Evolutionary conservation across 2,797 vertebrate species (phyloP), one percentile per base, ranked within the genome.

Genomic region (Champsocephalus esox): DNA sequence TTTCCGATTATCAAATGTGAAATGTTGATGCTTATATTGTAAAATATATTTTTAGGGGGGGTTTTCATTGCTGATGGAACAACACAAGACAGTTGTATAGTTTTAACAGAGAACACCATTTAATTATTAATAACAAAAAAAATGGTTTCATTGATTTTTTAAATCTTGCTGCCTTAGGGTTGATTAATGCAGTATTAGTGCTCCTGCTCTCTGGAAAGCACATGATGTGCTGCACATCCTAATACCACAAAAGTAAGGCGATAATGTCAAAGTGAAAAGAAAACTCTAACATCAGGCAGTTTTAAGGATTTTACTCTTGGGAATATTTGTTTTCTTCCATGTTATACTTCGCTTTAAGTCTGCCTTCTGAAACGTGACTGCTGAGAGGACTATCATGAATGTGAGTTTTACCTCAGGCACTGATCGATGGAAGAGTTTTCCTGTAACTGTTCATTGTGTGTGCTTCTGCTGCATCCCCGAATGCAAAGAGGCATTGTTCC

Each of bases 371-470:
- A 92, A 88, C 84, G 63, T 78, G 61, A 82, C 85, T 87, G 82
- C 89, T 87, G 90, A 90, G 89, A 86, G 88, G 89, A 91, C 86
- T 87, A 93, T 92, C 88, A 89, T 88, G 90, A 86, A 92, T 88
- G 90, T 84, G 81, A 90, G 86, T 78, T 93, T 91, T 93, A 91
- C 93, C 92, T 90, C 80, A 73, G 92, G 93, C 91, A 57, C 81
- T 66, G 83, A 92, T 95, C 90, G 89, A 93, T 94, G 50, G 73
- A 89, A 88, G 68, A 81, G 87, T 92, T 92, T 92, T 92, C 91
- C 91, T 89, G 89, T 91, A 87, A 87, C 86, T 87, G 89, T 81
- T 94, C 83, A 85, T 91, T 76, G 83, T 80, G 81, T 87, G 84
- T 65, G 80, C 85, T 86, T 90, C 79, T 12, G 49, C 84, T 84